Conservation (phyloP, 2,113 vertebrate species). For the Colistium nudipinnis region DNA sequence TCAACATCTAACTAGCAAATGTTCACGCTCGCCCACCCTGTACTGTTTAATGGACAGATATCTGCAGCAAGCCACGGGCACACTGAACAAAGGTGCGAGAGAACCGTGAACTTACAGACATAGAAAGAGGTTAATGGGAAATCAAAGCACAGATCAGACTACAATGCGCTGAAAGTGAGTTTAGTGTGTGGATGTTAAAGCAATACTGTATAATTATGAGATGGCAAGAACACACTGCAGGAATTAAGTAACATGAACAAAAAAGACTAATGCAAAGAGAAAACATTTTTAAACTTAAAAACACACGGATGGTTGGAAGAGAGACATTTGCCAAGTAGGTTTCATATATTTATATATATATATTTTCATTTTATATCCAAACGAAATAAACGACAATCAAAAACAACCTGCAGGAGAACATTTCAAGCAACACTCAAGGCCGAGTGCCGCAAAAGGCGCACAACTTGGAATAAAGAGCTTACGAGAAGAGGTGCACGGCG, state of each 20-base stretch:
- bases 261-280: not conserved
- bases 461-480: slow-evolving; percentile 69
- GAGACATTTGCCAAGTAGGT: too few relatives aligned
- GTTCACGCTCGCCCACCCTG: not conserved
- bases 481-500: slow-evolving; percentile 95
- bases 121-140: not conserved
- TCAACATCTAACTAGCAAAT: not conserved
- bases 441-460: too few relatives aligned
- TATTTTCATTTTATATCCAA: too few relatives aligned
- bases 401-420: too few relatives aligned
- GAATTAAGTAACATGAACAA: not conserved
- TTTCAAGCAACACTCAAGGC: too few relatives aligned
- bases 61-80: not conserved
- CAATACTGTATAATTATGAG: not conserved
- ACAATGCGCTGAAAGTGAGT: not conserved
- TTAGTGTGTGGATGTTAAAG: too few relatives aligned
- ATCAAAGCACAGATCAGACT: not conserved
- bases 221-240: not conserved
- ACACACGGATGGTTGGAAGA: too few relatives aligned
- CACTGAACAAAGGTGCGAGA: not conserved
- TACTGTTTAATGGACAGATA: not conserved
- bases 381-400: too few relatives aligned
- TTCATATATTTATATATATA: too few relatives aligned
- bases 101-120: not conserved
- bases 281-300: too few relatives aligned